A percentile compares a stretch with the other conserved stretches of the same genome.
Conservation (phyloP, 2,113 vertebrate genomes). For the Chloropsis cyanopogon region DNA sequence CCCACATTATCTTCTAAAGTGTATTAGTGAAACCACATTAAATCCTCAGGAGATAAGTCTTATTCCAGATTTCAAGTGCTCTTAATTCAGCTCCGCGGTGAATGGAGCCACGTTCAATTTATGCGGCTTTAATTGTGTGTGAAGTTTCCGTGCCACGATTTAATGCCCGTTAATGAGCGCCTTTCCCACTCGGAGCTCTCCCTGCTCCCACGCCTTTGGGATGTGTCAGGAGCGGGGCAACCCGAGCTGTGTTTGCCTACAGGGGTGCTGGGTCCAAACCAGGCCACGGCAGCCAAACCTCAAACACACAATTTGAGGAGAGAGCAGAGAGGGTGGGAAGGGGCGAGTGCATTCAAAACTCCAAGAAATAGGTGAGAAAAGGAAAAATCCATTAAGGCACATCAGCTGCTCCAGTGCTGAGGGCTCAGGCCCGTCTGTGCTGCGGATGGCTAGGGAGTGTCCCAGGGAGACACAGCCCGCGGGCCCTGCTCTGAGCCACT, state of each 20-base stretch:
- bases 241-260: accelerated
- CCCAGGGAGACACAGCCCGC: background rate
- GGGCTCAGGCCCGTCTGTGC: background rate
- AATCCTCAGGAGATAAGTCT: background rate
- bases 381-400: background rate
- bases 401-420: background rate
- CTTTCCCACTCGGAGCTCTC: background rate
- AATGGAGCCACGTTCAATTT: background rate
- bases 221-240: background rate
- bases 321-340: background rate
- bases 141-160: background rate
- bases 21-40: background rate
- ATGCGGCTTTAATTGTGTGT: background rate
- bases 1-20: background rate
- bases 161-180: background rate
- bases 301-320: accelerated
- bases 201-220: background rate
- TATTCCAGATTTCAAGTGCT: background rate
- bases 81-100: background rate
- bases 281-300: background rate
- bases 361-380: background rate
- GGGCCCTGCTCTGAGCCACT: background rate
- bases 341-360: accelerated
- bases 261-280: accelerated
- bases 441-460: accelerated